A percentile compares a stretch with the other conserved stretches of the same genome.
phyloP scores from a whole-genome alignment of 2,113 vertebrate species.

The Pluvialis apricaria region DNA sequence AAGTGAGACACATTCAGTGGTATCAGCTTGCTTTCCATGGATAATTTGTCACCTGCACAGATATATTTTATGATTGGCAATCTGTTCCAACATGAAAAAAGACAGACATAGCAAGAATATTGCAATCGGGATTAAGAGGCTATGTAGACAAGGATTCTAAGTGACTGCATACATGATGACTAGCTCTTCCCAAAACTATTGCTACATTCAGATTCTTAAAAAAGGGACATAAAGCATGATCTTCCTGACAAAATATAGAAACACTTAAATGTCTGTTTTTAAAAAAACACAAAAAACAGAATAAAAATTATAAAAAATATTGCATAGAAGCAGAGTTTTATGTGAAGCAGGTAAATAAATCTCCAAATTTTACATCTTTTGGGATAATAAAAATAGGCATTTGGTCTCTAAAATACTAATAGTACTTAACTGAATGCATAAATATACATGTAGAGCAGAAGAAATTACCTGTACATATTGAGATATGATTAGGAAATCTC shows the following conservation, averaged over 20 bases:
- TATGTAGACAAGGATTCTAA: neutral
- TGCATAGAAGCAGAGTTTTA: neutral
- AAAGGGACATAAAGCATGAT: accelerated
- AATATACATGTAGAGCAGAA: neutral
- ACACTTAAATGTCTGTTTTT: neutral
- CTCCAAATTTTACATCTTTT: neutral
- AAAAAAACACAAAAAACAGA: neutral
- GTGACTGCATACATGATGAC: neutral
- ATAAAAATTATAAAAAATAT: neutral
- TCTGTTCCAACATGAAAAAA: neutral
- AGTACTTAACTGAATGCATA: neutral
- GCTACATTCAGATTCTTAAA: neutral
- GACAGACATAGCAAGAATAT: neutral
- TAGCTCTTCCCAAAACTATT: neutral
- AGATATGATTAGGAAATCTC: neutral
- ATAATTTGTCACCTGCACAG: neutral
- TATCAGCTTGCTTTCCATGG: neutral
- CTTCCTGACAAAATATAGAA: neutral
- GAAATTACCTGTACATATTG: neutral
- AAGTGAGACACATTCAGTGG: neutral
- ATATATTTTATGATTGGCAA: neutral
- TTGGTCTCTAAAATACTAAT: neutral
- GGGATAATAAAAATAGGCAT: neutral
- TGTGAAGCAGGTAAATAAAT: neutral
- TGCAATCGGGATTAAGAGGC: neutral